Base-by-base conservation (phyloP, 2,888 invertebrate species). In the Drosophila pseudotakahashii region DNA sequence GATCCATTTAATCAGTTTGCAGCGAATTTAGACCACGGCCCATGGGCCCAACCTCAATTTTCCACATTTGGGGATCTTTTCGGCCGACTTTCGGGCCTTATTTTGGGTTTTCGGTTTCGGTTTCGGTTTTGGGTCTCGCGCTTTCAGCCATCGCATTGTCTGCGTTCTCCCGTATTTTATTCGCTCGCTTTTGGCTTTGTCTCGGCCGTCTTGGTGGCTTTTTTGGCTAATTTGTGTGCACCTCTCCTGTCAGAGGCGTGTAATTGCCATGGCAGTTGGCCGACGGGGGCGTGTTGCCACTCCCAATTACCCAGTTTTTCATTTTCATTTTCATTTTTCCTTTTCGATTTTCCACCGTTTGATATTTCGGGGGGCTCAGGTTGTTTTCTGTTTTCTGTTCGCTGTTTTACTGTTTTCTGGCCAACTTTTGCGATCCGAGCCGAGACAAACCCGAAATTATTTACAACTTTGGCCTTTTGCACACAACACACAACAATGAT, bases 401-500 rank as follows among this genome's bases (percentile, higher is more conserved):
- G 2, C 26, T 1, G 26, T 6, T 26, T 26, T 26, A n/a, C 7
- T 0, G 26, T 26, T 72, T 66, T 78, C 69, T 63, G 69, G 75
- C 54, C 75, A 81, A 80, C 67, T 81, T 81, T 75, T 68, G 58
- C 73, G 4, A 48, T 13, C 13, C 61, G 41, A 50, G 36, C 32
- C 41, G 34, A 34, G 81, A 81, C 78, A 81, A 81, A 73, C 81
- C 79, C 76, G 83, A 82, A 81, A 78, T 82, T 79, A 82, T 81
- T 83, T 82, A 83, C 81, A 81, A 83, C 78, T 83, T 78, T 82
- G 75, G 81, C 84, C 81, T 82, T 82, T 82, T 82, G 52, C 51
- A 53, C 57, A 57, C 45, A 26, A 57, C 48, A 51, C 55, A 55
- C 41, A 41, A 55, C 60, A 62, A 37, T n/a, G 61, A 79, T 82